Base-by-base conservation (phyloP, 2,888 invertebrate species). In the Plemyria rubiginata region DNA sequence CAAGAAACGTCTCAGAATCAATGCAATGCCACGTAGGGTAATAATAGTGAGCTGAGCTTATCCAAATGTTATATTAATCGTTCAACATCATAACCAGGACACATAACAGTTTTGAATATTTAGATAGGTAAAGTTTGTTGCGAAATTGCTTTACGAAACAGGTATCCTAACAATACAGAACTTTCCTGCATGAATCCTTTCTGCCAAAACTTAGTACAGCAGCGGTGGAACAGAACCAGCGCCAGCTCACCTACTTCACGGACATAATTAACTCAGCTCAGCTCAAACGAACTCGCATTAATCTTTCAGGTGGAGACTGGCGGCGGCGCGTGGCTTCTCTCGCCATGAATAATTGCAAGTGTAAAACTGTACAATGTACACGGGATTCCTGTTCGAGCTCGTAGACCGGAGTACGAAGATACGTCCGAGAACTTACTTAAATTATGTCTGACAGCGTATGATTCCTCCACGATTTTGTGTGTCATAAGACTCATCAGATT, bases 241-340 rank as follows among this genome's bases (percentile, higher is more conserved):
- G 49, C 50, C 32, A 4, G 51, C 36, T 16, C 38, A 36, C 55
- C 54, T 52, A 54, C 43, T 55, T 45, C 52, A 46, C 54, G 50
- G 3, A 38, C 43, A 50, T 58, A 57, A 62, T 62, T 62, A 58
- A 54, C 62, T 50, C 45, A 62, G 57, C 58, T 62, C 41, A 41
- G 56, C 48, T 57, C 57, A 62, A 62, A 57, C 53, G 62, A 57
- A 62, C 50, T 50, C 13, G 49, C 58, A 62, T 62, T 62, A 62
- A 62, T 62, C 50, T 62, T 62, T 58, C 58, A 62, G 16, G 48
- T 46, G 2, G 52, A 48, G 60, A 52, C 59, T 48, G 15, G 52
- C 52, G 40, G 52, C 51, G 22, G 55, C 59, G 55, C 59, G 54
- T 51, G 63, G 55, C 55, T 41, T 48, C 55, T 52, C 56, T 41